phyloP scores from a whole-genome alignment of 2,888 invertebrate species.

The Lydus trimaculatus region DNA sequence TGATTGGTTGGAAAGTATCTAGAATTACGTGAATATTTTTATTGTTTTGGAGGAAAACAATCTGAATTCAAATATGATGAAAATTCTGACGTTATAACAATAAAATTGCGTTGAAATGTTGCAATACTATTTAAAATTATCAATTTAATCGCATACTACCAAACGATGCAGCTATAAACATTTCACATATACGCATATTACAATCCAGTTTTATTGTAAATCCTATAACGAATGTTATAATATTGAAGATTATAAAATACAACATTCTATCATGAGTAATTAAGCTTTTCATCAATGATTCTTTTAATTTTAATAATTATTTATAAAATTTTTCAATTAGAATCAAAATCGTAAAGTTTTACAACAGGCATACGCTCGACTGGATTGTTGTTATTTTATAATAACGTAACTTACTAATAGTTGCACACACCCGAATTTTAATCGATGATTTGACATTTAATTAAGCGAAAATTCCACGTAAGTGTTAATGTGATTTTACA shows the following conservation, averaged over 20 bases:
- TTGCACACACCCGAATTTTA: neutral
- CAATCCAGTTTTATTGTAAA: neutral
- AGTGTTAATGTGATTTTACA: neutral
- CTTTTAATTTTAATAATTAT: neutral
- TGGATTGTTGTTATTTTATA: neutral
- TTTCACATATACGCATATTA: neutral
- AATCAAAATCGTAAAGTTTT: neutral
- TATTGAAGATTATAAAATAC: neutral
- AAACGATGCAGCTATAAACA: neutral
- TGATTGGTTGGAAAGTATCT: no score
- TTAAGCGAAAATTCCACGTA: neutral
- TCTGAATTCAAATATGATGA: no score
- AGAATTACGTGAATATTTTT: no score
- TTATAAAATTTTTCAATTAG: neutral
- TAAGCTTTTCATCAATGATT: no score
- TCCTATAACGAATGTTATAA: neutral
- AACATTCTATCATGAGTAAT: no score
- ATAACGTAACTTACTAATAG: neutral
- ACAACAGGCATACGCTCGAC: neutral
- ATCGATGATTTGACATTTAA: conserved; percentile 1
- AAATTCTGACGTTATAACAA: neutral
- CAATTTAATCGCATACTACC: neutral
- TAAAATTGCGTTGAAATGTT: neutral
- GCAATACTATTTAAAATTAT: neutral
- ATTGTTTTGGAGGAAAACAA: neutral